Conservation (phyloP, 2,797 vertebrate genomes). For the Poeciliopsis paucimaculata region DNA sequence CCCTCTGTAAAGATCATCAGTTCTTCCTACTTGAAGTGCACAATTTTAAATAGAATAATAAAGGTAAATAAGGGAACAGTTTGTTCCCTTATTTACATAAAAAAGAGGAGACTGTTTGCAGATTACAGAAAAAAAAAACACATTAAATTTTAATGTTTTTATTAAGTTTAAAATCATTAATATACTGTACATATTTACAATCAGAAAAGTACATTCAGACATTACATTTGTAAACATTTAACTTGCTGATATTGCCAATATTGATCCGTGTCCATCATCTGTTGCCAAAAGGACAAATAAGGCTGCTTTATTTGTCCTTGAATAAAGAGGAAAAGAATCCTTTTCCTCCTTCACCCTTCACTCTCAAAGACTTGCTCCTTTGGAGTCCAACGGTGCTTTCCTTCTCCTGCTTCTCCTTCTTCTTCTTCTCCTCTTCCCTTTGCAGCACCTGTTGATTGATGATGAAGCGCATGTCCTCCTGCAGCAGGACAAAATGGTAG, state of each 20-base stretch:
- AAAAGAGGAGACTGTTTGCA: background rate
- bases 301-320: conserved; percentile 64
- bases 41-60: background rate
- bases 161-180: conserved; percentile 44
- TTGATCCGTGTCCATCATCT: conserved; percentile 15
- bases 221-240: conserved; percentile 60
- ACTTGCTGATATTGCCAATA: conserved; percentile 6
- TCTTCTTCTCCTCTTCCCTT: conserved; percentile 59
- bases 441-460: conserved; percentile 81
- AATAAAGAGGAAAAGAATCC: conserved; percentile 83
- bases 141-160: conserved; percentile 19
- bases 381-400: conserved; percentile 57
- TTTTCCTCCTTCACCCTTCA: conserved; percentile 76
- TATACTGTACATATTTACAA: conserved; percentile 48
- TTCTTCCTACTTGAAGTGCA: background rate
- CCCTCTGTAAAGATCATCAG: background rate
- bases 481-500: conserved; percentile 8
- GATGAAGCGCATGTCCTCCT: conserved; percentile 86
- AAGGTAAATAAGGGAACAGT: background rate
- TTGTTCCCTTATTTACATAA: background rate
- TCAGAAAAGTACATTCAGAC: conserved; percentile 26
- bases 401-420: conserved; percentile 44
- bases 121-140: background rate
- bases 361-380: conserved; percentile 78
- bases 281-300: conserved; percentile 12